Evolutionary conservation across 2,113 vertebrate genomes (phyloP).

Genomic region (Siphamia tubifer): DNA sequence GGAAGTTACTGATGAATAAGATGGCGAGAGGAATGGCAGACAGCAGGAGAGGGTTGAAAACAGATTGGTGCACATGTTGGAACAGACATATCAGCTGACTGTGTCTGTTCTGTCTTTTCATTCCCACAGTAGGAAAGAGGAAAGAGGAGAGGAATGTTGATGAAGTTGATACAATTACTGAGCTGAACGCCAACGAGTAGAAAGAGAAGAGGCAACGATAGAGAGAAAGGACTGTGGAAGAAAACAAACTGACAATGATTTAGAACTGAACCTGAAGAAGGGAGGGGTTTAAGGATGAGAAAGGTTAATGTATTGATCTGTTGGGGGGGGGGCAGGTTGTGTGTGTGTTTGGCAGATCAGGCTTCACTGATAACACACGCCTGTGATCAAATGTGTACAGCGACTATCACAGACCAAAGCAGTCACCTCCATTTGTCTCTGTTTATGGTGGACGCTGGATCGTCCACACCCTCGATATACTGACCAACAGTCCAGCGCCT

Average conservation of each 20-base stretch:
- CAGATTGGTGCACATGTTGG: slow-evolving; percentile 61
- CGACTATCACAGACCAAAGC: slow-evolving; percentile 26
- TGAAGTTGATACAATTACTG: slow-evolving; percentile 40
- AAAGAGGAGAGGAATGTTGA: background rate
- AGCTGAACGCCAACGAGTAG: slow-evolving; percentile 34
- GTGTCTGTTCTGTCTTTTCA: slow-evolving; percentile 40
- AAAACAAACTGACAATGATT: slow-evolving; percentile 61
- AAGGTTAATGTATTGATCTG: slow-evolving; percentile 75
- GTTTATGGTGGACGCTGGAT: slow-evolving; percentile 35
- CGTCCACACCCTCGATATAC: slow-evolving; percentile 54
- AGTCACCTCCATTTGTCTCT: slow-evolving; percentile 56
- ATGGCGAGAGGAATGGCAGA: background rate
- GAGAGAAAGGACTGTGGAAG: slow-evolving; percentile 3
- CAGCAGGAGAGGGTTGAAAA: slow-evolving; percentile 27
- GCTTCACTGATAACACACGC: slow-evolving; percentile 33
- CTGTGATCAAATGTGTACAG: slow-evolving; percentile 57
- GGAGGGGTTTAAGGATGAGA: slow-evolving; percentile 51
- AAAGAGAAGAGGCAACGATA: slow-evolving; percentile 23
- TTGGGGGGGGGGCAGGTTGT: slow-evolving; percentile 12
- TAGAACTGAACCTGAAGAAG: slow-evolving; percentile 47
- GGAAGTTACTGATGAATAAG: background rate
- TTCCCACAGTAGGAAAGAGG: slow-evolving; percentile 17
- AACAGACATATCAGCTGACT: slow-evolving; percentile 65
- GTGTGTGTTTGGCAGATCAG: slow-evolving; percentile 41
- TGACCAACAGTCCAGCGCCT: too few species aligned